Conservation (phyloP, 2,113 vertebrate genomes). For the Erythrocercus mccallii region DNA sequence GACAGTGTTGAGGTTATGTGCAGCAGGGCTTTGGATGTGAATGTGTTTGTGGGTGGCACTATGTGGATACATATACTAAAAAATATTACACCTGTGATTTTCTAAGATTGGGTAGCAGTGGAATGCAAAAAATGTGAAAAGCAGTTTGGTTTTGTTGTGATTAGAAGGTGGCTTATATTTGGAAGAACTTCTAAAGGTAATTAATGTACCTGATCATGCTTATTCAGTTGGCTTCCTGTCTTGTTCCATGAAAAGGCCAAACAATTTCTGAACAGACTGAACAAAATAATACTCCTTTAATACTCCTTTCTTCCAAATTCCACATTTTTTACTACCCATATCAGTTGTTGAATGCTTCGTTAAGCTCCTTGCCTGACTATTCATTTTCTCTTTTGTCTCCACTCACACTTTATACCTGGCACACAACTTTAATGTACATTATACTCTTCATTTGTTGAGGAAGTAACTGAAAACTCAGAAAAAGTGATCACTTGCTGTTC, state of each 20-base stretch:
- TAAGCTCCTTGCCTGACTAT: neutral
- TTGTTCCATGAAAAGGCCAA: neutral
- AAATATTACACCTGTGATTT: neutral
- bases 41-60: neutral
- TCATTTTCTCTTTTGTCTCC: neutral
- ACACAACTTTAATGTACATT: neutral
- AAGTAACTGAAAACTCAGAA: neutral
- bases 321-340: neutral
- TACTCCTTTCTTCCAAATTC: neutral
- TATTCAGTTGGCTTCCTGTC: neutral
- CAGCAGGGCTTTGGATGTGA: neutral
- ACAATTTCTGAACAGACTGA: neutral
- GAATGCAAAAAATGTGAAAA: neutral
- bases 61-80: neutral
- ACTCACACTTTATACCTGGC: neutral
- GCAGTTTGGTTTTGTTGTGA: neutral
- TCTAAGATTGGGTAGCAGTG: neutral
- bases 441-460: neutral
- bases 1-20: neutral
- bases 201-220: neutral
- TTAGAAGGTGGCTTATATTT: neutral
- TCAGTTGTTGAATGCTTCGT: neutral
- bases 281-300: neutral
- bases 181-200: neutral
- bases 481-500: neutral